Base-by-base conservation (phyloP, 2,113 vertebrate genomes). In the Phalacrocorax brasilianus region DNA sequence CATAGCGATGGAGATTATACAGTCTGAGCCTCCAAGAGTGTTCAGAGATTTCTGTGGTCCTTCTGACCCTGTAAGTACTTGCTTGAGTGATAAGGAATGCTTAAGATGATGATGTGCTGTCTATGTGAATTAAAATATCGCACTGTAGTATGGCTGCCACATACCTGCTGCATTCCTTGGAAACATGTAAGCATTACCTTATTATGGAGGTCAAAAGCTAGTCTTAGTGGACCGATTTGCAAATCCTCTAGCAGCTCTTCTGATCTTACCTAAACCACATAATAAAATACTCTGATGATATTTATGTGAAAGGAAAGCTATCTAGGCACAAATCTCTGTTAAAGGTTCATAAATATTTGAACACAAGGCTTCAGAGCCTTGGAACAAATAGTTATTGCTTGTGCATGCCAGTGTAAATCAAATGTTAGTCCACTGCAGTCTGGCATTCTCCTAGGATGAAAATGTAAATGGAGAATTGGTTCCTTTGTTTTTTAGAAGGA, bases 21-120 rank as follows among this genome's bases (percentile, higher is more conserved):
- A 98, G 13, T 85, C 93, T 0, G 97, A 99, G 38, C 52, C 97
- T 82, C 95, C 98, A 23, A 98, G 98, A 97, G 94, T 97, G 33
- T 99, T 99, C 97, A 98, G 99, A 95, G 98, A 99, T 52, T 99
- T 99, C 96, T 99, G 99, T 90, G 99, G 99, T 30, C 99, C 99
- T 42, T 98, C 98, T 40, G 99, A 99, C 94, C 99, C 99, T 73
- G 99, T 99, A 98, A 99, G 99, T 99, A 92, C 45, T 93, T 62
- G 62, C 44, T 77, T 85, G 74, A 92, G 26, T 67, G 30, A 50
- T 59, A 77, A 93, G 42, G 61, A 63, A 79, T 7, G 18, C 85
- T 83, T 55, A 28, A 94, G 71, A 85, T 87, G 14, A 58, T 42
- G 28, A 45, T 77, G 20, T 67, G 11, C 14, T 79, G 28, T 55